Conservation (phyloP, 2,888 invertebrate species). For the Parascotia fuliginaria region DNA sequence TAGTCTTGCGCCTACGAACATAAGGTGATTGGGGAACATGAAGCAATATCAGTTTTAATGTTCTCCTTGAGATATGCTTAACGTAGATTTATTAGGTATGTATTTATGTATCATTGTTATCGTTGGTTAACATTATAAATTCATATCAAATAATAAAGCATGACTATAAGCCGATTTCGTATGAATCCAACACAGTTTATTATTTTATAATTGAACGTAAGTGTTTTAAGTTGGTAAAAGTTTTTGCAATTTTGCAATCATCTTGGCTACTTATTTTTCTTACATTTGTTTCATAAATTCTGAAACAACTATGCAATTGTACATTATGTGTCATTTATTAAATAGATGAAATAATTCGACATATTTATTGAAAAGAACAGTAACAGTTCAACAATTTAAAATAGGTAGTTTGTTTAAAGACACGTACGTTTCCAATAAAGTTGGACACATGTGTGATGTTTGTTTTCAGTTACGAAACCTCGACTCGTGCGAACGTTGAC, state of each 20-base stretch:
- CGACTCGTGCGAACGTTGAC: slow-evolving; percentile 43
- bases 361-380: too few species aligned
- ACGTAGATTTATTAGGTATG: neutral
- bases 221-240: too few species aligned
- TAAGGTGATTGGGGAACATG: slow-evolving; percentile 4
- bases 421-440: neutral
- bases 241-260: too few species aligned
- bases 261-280: too few species aligned
- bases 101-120: neutral
- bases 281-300: too few species aligned
- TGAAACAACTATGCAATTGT: too few species aligned
- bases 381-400: neutral
- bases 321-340: too few species aligned
- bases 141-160: neutral
- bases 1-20: slow-evolving; percentile 3
- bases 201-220: too few species aligned
- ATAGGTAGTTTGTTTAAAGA: neutral
- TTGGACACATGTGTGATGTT: neutral
- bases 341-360: too few species aligned
- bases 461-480: slow-evolving; percentile 5
- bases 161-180: neutral
- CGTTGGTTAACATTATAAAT: neutral
- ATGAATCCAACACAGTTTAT: neutral
- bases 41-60: slow-evolving; percentile 7
- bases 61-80: neutral